Evolutionary conservation across 2,888 invertebrate genomes (phyloP), one percentile per base, ranked within the genome.

Genomic region (Mellilla xanthometata): DNA sequence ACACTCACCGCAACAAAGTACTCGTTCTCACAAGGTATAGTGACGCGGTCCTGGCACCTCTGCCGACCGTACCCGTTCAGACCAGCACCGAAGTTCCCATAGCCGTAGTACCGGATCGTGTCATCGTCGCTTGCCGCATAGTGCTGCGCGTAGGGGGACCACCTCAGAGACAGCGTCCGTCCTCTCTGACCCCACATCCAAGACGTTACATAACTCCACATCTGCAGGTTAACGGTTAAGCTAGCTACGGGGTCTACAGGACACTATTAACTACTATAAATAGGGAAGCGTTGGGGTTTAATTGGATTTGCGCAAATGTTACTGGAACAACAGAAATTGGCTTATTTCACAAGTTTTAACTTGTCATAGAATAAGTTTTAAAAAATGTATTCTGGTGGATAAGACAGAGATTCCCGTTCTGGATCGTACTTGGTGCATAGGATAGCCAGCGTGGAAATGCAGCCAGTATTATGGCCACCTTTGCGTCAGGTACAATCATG

Each of bases 21-120:
- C 65, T 96, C 96, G 41, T 94, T 93, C 67, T 96, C 95, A 62
- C 96, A 96, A 0, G 96, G 95, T 81, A 96, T 93, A 0, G 95
- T 93, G 33, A 96, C 92, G 34, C 94, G 91, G 69, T 96, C 95
- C 8, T 81, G 83, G 68, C 96, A 96, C 0, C 90, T 74, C 54
- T 81, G 83, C 26, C 90, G 60, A 0, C 86, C 85, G 15, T 66
- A 76, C 0, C 80, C 82, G 2, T 45, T 48, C 33, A 76, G 62
- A 0, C 82, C 76, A 1, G 69, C 58, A 0, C 84, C 82, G 48
- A 72, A 83, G 67, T 80, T 76, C 19, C 86, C 84, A 45, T 84
- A 89, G 1, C 84, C 84, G 54, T 73, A 75, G 69, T 85, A 85
- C 48, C 78, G 67, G 60, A 78, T 41, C 27, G 48, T 62, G 48